phyloP scores from a whole-genome alignment of 2,797 vertebrate species.

The Percopsis omiscomaycus region DNA sequence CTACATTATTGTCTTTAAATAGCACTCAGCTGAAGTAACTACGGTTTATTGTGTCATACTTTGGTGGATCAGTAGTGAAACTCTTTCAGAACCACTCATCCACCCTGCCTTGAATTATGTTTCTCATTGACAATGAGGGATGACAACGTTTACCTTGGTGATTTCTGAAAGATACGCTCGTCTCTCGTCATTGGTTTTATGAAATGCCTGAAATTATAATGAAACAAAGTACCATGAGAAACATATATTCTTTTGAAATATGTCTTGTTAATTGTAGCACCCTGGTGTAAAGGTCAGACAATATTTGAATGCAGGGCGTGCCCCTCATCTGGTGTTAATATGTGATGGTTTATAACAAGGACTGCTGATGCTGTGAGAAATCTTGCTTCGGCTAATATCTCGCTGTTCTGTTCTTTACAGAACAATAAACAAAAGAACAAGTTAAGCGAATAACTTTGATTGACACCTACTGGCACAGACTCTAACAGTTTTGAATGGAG shows the following conservation, averaged over 20 bases:
- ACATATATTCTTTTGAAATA: not conserved
- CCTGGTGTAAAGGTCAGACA: not conserved
- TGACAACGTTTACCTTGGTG: slow-evolving; percentile 77
- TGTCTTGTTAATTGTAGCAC: not conserved
- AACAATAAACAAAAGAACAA: slow-evolving; percentile 64
- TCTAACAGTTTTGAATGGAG: too few relatives aligned
- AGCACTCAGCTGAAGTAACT: slow-evolving; percentile 1
- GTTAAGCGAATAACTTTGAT: not conserved
- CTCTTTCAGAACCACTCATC: slow-evolving; percentile 8
- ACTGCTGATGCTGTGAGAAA: slow-evolving; percentile 54
- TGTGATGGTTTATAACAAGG: slow-evolving; percentile 54
- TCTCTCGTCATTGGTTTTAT: slow-evolving; percentile 82
- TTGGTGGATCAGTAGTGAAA: slow-evolving; percentile 13
- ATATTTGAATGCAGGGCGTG: not conserved
- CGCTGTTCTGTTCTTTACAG: slow-evolving; percentile 28
- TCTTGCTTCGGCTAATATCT: slow-evolving; percentile 42
- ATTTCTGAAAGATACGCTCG: slow-evolving; percentile 82
- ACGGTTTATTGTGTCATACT: not conserved
- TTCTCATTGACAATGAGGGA: slow-evolving; percentile 3
- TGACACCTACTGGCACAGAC: too few relatives aligned
- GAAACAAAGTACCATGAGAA: slow-evolving; percentile 29
- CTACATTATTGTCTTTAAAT: not conserved
- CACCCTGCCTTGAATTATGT: not conserved
- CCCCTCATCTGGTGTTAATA: slow-evolving; percentile 36
- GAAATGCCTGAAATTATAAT: slow-evolving; percentile 79